These are phyloP conservation scores for Nyleta sp. DNA, from an alignment of 2,888 invertebrate species.

Conservation along the genomic window DNA sequence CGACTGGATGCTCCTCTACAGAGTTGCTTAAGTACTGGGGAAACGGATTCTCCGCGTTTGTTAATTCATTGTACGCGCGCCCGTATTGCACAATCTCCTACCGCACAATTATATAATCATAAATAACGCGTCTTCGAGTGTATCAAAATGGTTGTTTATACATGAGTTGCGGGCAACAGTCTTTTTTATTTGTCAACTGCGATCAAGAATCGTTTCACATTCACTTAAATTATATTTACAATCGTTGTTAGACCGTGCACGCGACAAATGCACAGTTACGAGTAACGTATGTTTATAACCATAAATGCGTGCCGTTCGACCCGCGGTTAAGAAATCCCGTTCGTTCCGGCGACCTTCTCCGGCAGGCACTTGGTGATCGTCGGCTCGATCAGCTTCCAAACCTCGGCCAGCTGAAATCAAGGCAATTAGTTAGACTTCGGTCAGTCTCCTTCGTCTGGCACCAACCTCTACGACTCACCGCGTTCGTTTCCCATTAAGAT, in stretches of 20 bases:
- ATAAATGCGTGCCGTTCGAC: conserved; percentile 9
- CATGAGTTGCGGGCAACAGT: conserved; percentile 34
- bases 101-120: conserved; percentile 30
- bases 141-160: conserved; percentile 20
- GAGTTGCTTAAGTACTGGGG: conserved; percentile 29
- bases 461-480: no score
- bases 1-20: background rate
- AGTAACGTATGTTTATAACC: background rate
- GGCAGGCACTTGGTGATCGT: conserved; percentile 83
- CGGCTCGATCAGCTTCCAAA: conserved; percentile 84
- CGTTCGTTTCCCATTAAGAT: no score
- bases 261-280: conserved; percentile 13
- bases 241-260: background rate
- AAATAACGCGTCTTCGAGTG: conserved; percentile 26
- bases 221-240: conserved; percentile 48
- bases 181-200: conserved; percentile 39
- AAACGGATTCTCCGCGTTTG: background rate
- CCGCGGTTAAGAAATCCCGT: conserved; percentile 71
- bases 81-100: conserved; percentile 35
- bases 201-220: conserved; percentile 15
- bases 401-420: conserved; percentile 83
- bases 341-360: conserved; percentile 76
- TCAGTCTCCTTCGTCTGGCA: no score
- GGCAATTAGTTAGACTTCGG: background rate
- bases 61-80: background rate